Evolutionary conservation across 2,797 vertebrate genomes (phyloP).

Genomic region (Hoplostethus atlanticus): DNA sequence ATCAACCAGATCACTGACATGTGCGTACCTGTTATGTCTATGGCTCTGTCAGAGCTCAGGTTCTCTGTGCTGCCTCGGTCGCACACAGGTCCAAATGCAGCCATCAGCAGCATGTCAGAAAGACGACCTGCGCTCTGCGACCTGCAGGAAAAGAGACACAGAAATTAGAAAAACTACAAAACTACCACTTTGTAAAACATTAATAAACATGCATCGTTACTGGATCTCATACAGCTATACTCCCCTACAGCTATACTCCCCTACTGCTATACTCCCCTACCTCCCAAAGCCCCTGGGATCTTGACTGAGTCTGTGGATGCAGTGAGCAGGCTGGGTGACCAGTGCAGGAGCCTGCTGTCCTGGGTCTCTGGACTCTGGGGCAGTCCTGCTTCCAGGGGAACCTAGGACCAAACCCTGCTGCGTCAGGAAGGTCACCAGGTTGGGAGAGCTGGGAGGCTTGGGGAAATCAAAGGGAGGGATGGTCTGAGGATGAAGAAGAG

Average conservation of each 20-base stretch:
- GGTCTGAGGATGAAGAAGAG: slow-evolving; percentile 74
- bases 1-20: not conserved
- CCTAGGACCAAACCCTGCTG: slow-evolving; percentile 89
- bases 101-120: slow-evolving; percentile 95
- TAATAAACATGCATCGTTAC: too few species aligned
- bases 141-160: slow-evolving; percentile 69
- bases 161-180: not conserved
- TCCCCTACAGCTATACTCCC: too few species aligned
- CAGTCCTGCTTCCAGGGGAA: slow-evolving; percentile 88
- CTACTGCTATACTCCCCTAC: slow-evolving; percentile 57
- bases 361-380: slow-evolving; percentile 87
- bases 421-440: slow-evolving; percentile 91
- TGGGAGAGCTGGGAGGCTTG: slow-evolving; percentile 92
- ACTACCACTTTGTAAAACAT: too few species aligned
- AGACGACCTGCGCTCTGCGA: slow-evolving; percentile 94
- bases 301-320: slow-evolving; percentile 68
- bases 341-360: slow-evolving; percentile 79
- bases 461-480: slow-evolving; percentile 93
- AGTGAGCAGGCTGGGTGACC: slow-evolving; percentile 80
- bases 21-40: slow-evolving; percentile 88
- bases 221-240: too few species aligned
- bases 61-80: slow-evolving; percentile 92
- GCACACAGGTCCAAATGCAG: slow-evolving; percentile 90
- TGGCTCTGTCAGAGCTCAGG: slow-evolving; percentile 90
- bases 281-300: slow-evolving; percentile 67